A percentile compares a stretch with the other conserved stretches of the same genome.
Conservation (phyloP, 2,113 vertebrate genomes). For the Gila orcuttii region DNA sequence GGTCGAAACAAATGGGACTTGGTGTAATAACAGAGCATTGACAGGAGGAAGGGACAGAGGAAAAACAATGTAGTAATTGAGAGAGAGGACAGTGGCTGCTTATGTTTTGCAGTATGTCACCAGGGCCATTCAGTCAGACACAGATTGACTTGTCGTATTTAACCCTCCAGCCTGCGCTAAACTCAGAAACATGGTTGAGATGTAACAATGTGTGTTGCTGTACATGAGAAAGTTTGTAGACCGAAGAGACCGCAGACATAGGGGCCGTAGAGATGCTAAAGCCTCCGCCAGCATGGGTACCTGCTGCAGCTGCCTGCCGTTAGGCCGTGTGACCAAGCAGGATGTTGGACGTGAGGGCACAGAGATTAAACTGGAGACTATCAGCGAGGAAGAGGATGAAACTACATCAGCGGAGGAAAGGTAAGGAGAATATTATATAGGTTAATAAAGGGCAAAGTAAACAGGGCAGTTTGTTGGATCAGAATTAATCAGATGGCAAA, state of each 20-base stretch:
- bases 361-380: constrained; percentile 57
- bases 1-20: constrained; percentile 53
- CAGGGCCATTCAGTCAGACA: constrained; percentile 68
- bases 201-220: constrained; percentile 60
- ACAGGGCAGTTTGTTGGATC: not conserved
- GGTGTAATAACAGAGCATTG: constrained; percentile 61
- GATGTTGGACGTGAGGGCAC: constrained; percentile 21
- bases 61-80: constrained; percentile 81
- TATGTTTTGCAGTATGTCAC: constrained; percentile 65
- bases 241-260: constrained; percentile 50
- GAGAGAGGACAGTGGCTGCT: constrained; percentile 68
- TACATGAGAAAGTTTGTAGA: constrained; percentile 62
- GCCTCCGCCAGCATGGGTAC: constrained; percentile 66
- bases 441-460: not conserved
- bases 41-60: constrained; percentile 65
- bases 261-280: constrained; percentile 52
- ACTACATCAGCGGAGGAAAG: constrained; percentile 59
- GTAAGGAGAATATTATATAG: constrained; percentile 57
- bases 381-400: constrained; percentile 61
- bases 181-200: constrained; percentile 59
- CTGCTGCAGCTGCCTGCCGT: constrained; percentile 70
- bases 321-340: constrained; percentile 51
- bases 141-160: constrained; percentile 61
- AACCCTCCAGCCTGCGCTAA: constrained; percentile 58
- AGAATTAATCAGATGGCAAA: not conserved